phyloP scores from a whole-genome alignment of 2,797 vertebrate species.

The Buphagus erythrorhynchus region DNA sequence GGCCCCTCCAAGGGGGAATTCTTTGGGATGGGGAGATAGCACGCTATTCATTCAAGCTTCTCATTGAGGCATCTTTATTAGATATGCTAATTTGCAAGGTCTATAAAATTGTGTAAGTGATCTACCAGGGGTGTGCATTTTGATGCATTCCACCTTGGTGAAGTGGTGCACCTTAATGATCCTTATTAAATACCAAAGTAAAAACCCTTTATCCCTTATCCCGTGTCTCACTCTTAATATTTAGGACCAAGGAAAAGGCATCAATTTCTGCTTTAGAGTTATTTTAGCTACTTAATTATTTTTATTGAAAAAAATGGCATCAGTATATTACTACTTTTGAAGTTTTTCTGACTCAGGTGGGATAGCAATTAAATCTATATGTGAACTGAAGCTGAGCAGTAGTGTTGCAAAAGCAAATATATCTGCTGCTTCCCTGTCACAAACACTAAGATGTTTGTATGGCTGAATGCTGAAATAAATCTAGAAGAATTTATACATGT shows the following conservation, averaged over 20 bases:
- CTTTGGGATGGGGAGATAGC: background rate
- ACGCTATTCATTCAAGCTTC: background rate
- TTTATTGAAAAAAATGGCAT: background rate
- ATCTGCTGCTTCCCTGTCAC: background rate
- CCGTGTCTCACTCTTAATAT: background rate
- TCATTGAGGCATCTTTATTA: background rate
- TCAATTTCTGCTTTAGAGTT: background rate
- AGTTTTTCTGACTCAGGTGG: background rate
- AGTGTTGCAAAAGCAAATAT: background rate
- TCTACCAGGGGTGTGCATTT: background rate
- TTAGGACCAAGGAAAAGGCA: background rate
- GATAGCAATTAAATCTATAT: background rate
- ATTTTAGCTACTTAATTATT: background rate
- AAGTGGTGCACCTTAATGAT: background rate
- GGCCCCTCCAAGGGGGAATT: background rate
- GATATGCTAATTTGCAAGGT: background rate
- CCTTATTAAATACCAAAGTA: background rate
- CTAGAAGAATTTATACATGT: background rate
- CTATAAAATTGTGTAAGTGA: background rate
- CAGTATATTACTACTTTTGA: background rate
- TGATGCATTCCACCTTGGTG: accelerated
- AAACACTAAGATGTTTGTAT: background rate
- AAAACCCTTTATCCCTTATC: background rate
- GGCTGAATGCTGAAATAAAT: background rate
- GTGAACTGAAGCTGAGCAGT: background rate